These are phyloP conservation scores for Nowickia ferox DNA, from an alignment of 2,888 invertebrate species.

Conservation along the genomic window DNA sequence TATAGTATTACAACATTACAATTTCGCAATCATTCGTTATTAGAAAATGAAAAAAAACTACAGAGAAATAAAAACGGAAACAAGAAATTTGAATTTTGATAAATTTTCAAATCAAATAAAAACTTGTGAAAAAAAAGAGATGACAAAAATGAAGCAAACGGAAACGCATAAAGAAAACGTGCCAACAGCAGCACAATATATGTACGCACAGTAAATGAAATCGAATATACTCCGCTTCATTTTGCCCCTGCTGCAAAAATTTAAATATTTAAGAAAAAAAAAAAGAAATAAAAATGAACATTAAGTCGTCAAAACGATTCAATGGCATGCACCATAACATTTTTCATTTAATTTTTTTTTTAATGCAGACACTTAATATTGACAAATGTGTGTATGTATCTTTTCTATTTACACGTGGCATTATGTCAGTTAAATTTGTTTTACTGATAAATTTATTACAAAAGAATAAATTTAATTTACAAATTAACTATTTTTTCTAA, in stretches of 20 bases:
- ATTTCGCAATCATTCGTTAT: conserved; percentile 34
- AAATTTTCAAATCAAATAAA: conserved; percentile 71
- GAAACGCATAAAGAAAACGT: conserved; percentile 67
- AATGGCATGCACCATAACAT: conserved; percentile 69
- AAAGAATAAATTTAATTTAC: background rate
- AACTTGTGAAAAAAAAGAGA: background rate
- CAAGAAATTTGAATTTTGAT: conserved; percentile 72
- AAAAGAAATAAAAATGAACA: conserved; percentile 35
- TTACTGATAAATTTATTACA: background rate
- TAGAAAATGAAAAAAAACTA: background rate
- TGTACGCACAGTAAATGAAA: conserved; percentile 45
- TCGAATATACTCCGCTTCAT: conserved; percentile 34
- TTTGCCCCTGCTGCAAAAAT: conserved; percentile 7
- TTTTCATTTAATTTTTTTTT: conserved; percentile 32
- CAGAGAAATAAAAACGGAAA: conserved; percentile 63
- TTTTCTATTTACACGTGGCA: conserved; percentile 54
- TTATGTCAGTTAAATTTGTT: conserved; percentile 6
- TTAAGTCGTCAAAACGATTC: conserved; percentile 71
- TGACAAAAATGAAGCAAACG: conserved; percentile 53
- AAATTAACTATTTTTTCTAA: background rate
- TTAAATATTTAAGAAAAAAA: background rate
- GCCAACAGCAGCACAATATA: conserved; percentile 57
- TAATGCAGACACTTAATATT: conserved; percentile 67
- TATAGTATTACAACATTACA: conserved; percentile 56
- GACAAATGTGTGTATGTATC: conserved; percentile 55